Conservation (phyloP, 2,888 invertebrate genomes). For the Drosophila histrio region DNA sequence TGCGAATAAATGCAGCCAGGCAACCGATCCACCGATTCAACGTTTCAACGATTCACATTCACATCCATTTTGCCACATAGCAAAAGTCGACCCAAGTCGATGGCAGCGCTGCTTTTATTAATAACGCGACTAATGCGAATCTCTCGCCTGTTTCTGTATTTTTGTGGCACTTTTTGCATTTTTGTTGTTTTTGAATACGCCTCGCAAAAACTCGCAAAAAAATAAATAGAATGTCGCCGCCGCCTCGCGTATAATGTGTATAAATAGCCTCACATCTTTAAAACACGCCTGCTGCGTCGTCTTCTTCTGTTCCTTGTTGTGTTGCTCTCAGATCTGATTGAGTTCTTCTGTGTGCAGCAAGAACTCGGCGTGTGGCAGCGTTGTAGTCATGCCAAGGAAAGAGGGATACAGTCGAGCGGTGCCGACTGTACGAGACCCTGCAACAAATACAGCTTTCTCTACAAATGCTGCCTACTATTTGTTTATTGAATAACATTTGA, state of each 20-base stretch:
- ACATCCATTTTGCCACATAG: slow-evolving; percentile 12
- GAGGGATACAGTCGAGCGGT: background rate
- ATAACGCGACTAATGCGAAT: slow-evolving; percentile 55
- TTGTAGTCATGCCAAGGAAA: slow-evolving; percentile 26
- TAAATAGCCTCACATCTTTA: slow-evolving; percentile 59
- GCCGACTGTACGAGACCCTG: background rate
- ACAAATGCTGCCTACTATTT: too few relatives aligned
- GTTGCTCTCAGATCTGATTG: slow-evolving; percentile 17
- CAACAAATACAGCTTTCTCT: background rate
- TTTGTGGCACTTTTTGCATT: slow-evolving; percentile 61
- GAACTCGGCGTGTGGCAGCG: slow-evolving; percentile 63
- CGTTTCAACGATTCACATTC: slow-evolving; percentile 12
- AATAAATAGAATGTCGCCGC: slow-evolving; percentile 67
- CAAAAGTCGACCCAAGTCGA: slow-evolving; percentile 37
- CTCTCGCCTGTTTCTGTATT: slow-evolving; percentile 54
- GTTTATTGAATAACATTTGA: too few relatives aligned
- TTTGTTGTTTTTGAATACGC: slow-evolving; percentile 52
- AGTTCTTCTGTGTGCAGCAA: slow-evolving; percentile 27
- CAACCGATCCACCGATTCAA: slow-evolving; percentile 45
- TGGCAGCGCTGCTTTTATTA: slow-evolving; percentile 78
- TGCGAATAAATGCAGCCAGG: slow-evolving; percentile 71
- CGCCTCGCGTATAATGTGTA: slow-evolving; percentile 41
- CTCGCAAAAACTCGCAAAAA: slow-evolving; percentile 44
- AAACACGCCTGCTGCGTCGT: slow-evolving; percentile 27
- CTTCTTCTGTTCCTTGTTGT: slow-evolving; percentile 4